Percentiles rank a stretch among this genome's conserved stretches.
Evolutionary conservation across 2,888 invertebrate genomes (phyloP).

Genomic region (Oegoconia quadripuncta): DNA sequence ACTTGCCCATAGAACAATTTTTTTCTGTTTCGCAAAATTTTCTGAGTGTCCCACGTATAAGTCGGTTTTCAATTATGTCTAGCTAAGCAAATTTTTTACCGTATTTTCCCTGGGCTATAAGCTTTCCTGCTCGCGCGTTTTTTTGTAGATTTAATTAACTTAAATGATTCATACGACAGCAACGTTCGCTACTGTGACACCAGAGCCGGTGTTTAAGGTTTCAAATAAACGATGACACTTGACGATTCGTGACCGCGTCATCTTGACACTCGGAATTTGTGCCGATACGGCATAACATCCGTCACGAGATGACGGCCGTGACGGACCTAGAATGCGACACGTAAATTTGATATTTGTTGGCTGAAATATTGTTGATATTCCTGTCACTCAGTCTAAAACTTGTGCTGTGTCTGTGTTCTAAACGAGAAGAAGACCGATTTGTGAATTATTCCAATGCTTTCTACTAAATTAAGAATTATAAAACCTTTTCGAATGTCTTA

Average conservation of each 20-base stretch:
- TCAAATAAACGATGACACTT: slow-evolving; percentile 54
- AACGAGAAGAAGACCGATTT: too few relatives aligned
- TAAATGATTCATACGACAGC: slow-evolving; percentile 29
- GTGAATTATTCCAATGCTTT: too few relatives aligned
- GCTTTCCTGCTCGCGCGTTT: neutral
- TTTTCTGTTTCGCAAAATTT: too few relatives aligned
- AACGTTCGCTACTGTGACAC: slow-evolving; percentile 9
- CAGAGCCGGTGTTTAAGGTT: slow-evolving; percentile 39
- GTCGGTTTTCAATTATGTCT: too few relatives aligned
- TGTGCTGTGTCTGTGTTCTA: too few relatives aligned
- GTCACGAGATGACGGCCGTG: slow-evolving; percentile 48
- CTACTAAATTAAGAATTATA: too few relatives aligned
- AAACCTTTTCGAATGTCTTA: too few relatives aligned
- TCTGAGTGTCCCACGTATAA: too few relatives aligned
- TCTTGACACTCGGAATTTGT: slow-evolving; percentile 24
- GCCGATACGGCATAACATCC: slow-evolving; percentile 41
- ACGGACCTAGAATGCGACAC: slow-evolving; percentile 35
- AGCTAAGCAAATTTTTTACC: too few relatives aligned
- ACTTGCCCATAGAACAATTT: too few relatives aligned
- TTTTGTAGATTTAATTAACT: slow-evolving; percentile 22
- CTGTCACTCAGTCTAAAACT: too few relatives aligned
- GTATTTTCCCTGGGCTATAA: neutral
- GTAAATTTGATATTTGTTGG: slow-evolving; percentile 23
- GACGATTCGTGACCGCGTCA: slow-evolving; percentile 66
- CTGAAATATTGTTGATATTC: slow-evolving; percentile 15